Percentiles rank a stretch among this genome's conserved stretches.
phyloP scores from a whole-genome alignment of 2,113 vertebrate genomes.

The Mola mola region DNA sequence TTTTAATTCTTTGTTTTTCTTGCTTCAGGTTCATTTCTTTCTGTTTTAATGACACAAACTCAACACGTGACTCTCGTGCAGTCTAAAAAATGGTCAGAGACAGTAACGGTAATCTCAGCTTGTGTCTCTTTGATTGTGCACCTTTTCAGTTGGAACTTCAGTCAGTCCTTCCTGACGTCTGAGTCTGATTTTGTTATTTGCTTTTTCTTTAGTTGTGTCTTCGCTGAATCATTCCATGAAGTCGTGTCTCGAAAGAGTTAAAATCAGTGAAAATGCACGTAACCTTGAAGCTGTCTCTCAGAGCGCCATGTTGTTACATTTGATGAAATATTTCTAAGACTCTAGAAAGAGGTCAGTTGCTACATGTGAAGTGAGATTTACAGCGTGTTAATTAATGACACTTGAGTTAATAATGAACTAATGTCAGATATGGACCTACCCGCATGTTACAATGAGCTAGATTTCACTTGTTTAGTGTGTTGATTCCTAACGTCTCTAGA shows the following conservation, averaged over 20 bases:
- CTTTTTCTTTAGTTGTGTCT: no score
- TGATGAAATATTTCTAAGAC: not conserved
- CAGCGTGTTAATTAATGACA: slow-evolving; percentile 26
- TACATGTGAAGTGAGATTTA: slow-evolving; percentile 31
- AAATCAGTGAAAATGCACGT: slow-evolving; percentile 3
- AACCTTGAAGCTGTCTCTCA: slow-evolving; percentile 5
- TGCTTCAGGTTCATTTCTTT: not conserved
- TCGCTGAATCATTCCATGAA: slow-evolving; percentile 29
- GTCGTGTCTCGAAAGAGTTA: not conserved
- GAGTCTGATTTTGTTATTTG: not conserved
- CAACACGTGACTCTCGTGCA: no score
- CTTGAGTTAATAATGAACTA: slow-evolving; percentile 5
- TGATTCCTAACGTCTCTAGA: slow-evolving; percentile 7
- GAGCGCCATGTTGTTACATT: slow-evolving; percentile 12
- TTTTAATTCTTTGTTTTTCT: not conserved
- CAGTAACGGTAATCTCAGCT: not conserved
- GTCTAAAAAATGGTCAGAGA: slow-evolving; percentile 1
- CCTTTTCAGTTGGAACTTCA: no score
- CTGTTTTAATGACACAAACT: no score
- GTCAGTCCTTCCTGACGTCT: not conserved
- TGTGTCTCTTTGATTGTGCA: no score
- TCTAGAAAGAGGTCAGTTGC: slow-evolving; percentile 21
- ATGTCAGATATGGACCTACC: not conserved
- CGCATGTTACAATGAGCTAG: not conserved
- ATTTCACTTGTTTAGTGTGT: slow-evolving; percentile 24